Evolutionary conservation across 2,113 vertebrate species (phyloP).

Genomic region (Ranitomeya imitator): DNA sequence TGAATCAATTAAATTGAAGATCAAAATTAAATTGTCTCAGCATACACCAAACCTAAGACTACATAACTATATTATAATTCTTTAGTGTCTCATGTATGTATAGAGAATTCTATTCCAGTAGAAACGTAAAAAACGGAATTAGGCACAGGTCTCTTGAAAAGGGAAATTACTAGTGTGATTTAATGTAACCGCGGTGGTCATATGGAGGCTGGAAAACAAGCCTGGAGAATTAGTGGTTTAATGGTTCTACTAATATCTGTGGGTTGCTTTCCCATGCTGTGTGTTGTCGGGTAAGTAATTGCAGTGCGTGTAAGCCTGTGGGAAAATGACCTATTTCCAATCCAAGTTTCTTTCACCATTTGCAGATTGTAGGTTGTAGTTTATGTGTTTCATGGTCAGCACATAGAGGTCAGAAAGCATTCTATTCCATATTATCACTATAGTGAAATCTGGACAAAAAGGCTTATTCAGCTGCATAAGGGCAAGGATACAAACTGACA

Average conservation of each 20-base stretch:
- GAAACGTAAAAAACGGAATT: conserved; percentile 33
- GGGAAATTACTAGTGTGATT: conserved; percentile 51
- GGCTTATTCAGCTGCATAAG: conserved; percentile 53
- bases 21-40: not conserved
- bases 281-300: conserved; percentile 56
- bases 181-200: conserved; percentile 41
- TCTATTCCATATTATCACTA: conserved; percentile 57
- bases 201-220: conserved; percentile 45
- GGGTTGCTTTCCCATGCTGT: conserved; percentile 57
- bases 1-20: not conserved
- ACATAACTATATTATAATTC: conserved; percentile 9
- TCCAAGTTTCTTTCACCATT: conserved; percentile 53
- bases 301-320: conserved; percentile 53
- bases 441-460: conserved; percentile 57
- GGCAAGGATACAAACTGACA: conserved; percentile 56
- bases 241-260: conserved; percentile 55
- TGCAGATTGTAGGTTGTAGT: conserved; percentile 48
- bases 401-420: conserved; percentile 58
- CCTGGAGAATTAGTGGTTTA: conserved; percentile 55
- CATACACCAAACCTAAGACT: not conserved
- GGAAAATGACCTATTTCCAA: conserved; percentile 57
- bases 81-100: not conserved
- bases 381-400: conserved; percentile 57
- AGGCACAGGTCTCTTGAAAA: conserved; percentile 39
- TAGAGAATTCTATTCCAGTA: not conserved